Conservation (phyloP, 2,113 vertebrate species). For the Ibidorhyncha struthersii region DNA sequence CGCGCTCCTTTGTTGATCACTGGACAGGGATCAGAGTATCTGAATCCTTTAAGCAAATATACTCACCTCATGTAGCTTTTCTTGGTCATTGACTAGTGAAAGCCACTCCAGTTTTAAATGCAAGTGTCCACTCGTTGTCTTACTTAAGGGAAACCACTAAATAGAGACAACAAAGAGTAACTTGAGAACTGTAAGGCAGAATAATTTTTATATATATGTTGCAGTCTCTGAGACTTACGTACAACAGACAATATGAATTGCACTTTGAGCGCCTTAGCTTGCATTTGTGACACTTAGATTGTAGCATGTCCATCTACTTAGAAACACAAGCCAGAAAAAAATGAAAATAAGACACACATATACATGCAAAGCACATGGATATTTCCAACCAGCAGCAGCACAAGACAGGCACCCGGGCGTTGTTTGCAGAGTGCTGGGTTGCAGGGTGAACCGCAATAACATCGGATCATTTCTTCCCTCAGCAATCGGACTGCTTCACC, state of each 20-base stretch:
- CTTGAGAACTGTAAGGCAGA: not conserved
- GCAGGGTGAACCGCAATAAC: not conserved
- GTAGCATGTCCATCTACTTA: not conserved
- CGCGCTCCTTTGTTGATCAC: not conserved
- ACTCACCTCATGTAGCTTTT: conserved; percentile 73
- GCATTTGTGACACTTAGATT: not conserved
- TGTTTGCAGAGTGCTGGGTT: not conserved
- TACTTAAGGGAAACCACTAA: conserved; percentile 90
- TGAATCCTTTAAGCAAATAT: not conserved
- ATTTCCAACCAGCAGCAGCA: not conserved
- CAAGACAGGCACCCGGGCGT: not conserved
- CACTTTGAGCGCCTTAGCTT: not conserved
- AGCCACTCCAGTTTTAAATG: conserved; percentile 92
- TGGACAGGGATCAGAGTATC: not conserved
- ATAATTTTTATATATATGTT: not conserved
- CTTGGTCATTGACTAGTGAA: conserved; percentile 79
- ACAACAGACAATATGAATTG: not conserved
- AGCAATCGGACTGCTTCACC: not conserved
- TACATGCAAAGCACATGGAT: not conserved
- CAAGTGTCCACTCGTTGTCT: conserved; percentile 78
- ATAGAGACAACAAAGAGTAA: not conserved
- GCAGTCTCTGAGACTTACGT: not conserved
- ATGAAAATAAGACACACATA: not conserved
- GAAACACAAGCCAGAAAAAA: not conserved
- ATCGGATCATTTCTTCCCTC: not conserved